Conservation (phyloP, 1,140 invertebrate species). For the Mamestra configurata region DNA sequence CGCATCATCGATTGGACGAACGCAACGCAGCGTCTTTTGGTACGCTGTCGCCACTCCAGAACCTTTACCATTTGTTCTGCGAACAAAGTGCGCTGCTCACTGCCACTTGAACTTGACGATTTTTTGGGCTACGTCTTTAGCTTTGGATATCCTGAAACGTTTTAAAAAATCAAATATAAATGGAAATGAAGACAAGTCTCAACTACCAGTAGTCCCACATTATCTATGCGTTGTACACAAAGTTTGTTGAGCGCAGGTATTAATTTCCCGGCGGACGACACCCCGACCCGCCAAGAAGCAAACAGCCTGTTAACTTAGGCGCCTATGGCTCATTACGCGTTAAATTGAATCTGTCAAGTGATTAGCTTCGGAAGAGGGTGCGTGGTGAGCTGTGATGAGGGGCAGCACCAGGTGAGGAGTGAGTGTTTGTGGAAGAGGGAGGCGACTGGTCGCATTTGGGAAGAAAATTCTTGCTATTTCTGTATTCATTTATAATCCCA, state of each 20-base stretch:
- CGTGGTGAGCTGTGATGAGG: not conserved
- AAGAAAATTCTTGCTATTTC: too few relatives aligned
- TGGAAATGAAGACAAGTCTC: not conserved
- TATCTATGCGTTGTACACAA: slow-evolving; percentile 33
- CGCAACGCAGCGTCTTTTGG: too few relatives aligned
- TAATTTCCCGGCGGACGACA: slow-evolving; percentile 53
- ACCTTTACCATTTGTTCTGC: too few relatives aligned
- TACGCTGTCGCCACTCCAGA: too few relatives aligned
- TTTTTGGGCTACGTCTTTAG: too few relatives aligned
- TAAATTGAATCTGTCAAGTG: slow-evolving; percentile 49
- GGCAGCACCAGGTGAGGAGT: not conserved
- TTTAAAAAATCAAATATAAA: too few relatives aligned
- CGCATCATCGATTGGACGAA: too few relatives aligned
- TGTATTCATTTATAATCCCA: too few relatives aligned
- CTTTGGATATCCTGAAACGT: too few relatives aligned
- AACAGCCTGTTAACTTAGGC: slow-evolving; percentile 43
- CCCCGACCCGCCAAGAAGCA: slow-evolving; percentile 45
- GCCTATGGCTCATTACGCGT: slow-evolving; percentile 39
- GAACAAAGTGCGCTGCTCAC: too few relatives aligned
- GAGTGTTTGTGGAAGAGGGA: not conserved
- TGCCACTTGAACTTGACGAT: too few relatives aligned
- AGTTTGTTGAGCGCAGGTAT: slow-evolving; percentile 51
- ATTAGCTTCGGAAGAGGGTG: slow-evolving; percentile 34
- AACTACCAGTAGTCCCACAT: not conserved
- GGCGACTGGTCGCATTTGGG: too few relatives aligned